These are phyloP conservation scores for Bombus fervidus DNA, from an alignment of 1,140 invertebrate genomes.

Conservation along the genomic window DNA sequence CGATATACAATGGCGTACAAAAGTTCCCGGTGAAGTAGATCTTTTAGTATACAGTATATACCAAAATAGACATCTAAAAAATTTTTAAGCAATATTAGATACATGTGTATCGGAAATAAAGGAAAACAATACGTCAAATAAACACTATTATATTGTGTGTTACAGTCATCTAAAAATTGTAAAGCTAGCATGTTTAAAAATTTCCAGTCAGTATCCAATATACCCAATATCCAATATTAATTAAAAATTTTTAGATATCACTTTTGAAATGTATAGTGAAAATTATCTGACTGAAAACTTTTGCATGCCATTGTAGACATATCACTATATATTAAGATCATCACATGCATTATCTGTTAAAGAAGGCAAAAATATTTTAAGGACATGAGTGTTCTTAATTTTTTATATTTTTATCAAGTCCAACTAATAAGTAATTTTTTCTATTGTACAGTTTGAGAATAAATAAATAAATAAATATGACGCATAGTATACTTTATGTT, in stretches of 20 bases:
- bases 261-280: neutral
- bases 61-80: neutral
- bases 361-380: slow-evolving; percentile 41
- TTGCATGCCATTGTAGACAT: neutral
- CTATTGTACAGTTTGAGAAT: neutral
- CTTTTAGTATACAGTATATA: neutral
- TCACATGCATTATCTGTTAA: slow-evolving; percentile 5
- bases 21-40: neutral
- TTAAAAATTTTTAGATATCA: neutral
- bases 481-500: neutral
- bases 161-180: too few species aligned
- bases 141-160: neutral
- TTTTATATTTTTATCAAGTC: neutral
- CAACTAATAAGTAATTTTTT: neutral
- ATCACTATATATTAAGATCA: slow-evolving; percentile 21
- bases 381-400: slow-evolving; percentile 30
- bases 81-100: neutral
- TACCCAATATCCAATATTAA: neutral
- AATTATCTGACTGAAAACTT: neutral
- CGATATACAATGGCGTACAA: neutral
- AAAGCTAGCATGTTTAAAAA: neutral
- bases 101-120: neutral
- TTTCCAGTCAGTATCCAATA: neutral
- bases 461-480: neutral
- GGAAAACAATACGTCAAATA: neutral